phyloP scores from a whole-genome alignment of 2,113 vertebrate species.

The Speoplatyrhinus poulsoni region DNA sequence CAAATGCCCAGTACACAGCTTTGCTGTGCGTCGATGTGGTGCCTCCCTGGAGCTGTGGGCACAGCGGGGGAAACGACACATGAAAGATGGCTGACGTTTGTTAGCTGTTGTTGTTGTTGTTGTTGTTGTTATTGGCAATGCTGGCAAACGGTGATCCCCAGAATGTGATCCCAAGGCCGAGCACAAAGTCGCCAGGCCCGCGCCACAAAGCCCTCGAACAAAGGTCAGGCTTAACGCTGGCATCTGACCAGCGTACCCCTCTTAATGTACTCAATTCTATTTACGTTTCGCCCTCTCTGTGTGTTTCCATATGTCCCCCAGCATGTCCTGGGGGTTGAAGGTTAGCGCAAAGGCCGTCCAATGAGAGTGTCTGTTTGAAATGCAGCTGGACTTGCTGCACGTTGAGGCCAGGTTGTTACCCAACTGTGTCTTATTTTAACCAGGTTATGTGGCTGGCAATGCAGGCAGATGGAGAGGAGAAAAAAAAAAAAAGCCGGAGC shows the following conservation, averaged over 20 bases:
- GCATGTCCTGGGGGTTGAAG: constrained; percentile 74
- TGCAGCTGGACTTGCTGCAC: constrained; percentile 80
- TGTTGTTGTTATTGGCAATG: not conserved
- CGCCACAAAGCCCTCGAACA: constrained; percentile 15
- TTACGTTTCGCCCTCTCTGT: constrained; percentile 16
- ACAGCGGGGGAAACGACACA: not conserved
- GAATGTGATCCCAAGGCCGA: constrained; percentile 20
- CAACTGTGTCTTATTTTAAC: constrained; percentile 90
- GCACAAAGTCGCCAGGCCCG: constrained; percentile 18
- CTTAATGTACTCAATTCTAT: constrained; percentile 32
- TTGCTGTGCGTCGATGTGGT: too few species aligned
- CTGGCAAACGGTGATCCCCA: constrained; percentile 21
- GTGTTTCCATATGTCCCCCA: constrained; percentile 24
- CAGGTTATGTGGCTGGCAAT: constrained; percentile 86
- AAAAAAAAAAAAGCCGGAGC: constrained; percentile 75
- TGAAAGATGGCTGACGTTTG: not conserved
- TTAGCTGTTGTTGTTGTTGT: not conserved
- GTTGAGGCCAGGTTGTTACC: constrained; percentile 79
- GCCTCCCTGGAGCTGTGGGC: too few species aligned
- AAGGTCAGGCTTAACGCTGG: constrained; percentile 19
- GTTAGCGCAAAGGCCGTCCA: constrained; percentile 83
- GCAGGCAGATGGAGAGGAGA: not conserved
- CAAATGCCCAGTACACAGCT: too few species aligned
- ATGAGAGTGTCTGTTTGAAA: constrained; percentile 76
- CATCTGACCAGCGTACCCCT: constrained; percentile 10